phyloP scores from a whole-genome alignment of 2,888 invertebrate genomes.

The Diaperis boleti region DNA sequence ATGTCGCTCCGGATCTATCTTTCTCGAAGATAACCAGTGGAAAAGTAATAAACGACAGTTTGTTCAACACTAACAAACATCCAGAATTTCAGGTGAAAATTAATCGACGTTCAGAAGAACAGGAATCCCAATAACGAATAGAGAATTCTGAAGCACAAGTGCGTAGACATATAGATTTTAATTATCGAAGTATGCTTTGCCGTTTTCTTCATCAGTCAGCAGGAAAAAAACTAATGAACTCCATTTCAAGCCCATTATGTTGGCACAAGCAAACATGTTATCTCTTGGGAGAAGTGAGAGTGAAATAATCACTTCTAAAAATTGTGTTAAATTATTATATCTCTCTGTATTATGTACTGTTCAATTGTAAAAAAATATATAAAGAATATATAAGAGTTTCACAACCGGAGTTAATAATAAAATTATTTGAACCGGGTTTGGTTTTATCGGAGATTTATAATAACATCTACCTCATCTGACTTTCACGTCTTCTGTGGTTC shows the following conservation, averaged over 20 bases:
- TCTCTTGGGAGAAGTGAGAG: too few relatives aligned
- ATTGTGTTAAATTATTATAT: too few relatives aligned
- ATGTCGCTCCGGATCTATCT: too few relatives aligned
- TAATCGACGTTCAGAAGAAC: conserved; percentile 48
- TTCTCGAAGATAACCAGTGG: not conserved
- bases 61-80: conserved; percentile 29
- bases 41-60: conserved; percentile 34
- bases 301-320: too few relatives aligned
- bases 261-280: conserved; percentile 19
- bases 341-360: too few relatives aligned
- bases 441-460: too few relatives aligned
- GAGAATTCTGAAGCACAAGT: conserved; percentile 46
- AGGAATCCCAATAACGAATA: conserved; percentile 49
- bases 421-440: too few relatives aligned
- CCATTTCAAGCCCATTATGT: conserved; percentile 17
- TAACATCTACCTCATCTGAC: too few relatives aligned
- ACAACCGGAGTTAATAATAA: too few relatives aligned
- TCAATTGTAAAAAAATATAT: too few relatives aligned
- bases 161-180: conserved; percentile 51
- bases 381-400: too few relatives aligned
- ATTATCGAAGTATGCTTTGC: conserved; percentile 52
- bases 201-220: conserved; percentile 48
- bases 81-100: conserved; percentile 45
- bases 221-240: conserved; percentile 20
- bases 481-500: too few relatives aligned